Base-by-base conservation (phyloP, 2,113 vertebrate species). In the Sterna hirundo region DNA sequence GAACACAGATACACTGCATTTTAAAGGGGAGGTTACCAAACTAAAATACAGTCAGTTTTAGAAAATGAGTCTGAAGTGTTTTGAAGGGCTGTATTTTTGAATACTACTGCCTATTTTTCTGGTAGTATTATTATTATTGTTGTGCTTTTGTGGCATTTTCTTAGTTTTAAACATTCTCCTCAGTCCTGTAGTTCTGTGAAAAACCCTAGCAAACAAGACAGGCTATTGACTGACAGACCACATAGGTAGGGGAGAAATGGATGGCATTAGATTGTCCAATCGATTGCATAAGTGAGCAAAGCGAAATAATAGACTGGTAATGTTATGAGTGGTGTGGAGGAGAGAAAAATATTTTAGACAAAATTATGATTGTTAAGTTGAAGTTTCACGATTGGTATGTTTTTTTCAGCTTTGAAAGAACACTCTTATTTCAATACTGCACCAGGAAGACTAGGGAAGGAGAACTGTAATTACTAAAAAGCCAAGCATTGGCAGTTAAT, bases 211-310 rank as follows among this genome's bases (percentile, higher is more conserved):
- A 93, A 90, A 57, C 5, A 62, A 94, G 25, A 36, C 13, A 91
- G 70, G 54, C 38, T 86, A 94, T 92, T 97, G 96, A 94, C 68
- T 90, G 93, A 66, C 64, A 93, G 72, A 78, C 17, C 30, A 61
- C 32, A 40, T 12, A 58, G 12, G 51, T 83, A 71, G 64, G 38
- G 83, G n/a, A 88, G 20, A 94, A 94, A 95, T 18, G 86, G 60
- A 71, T 84, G 47, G 15, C 47, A 55, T 71, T 52, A 93, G n/a
- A 74, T 93, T 46, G 38, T 75, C 80, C 78, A 47, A 23, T 92
- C 4, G 0, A 90, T 78, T 93, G 34, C 26, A 3, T 71, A 94
- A 93, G 32, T 62, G 86, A 86, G 40, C 29, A 78, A 93, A 81
- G 72, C 30, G 9, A 92, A 94, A 70, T 83, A 81, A 75, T 36